phyloP scores from a whole-genome alignment of 1,140 invertebrate genomes.

The Camponotus floridanus region DNA sequence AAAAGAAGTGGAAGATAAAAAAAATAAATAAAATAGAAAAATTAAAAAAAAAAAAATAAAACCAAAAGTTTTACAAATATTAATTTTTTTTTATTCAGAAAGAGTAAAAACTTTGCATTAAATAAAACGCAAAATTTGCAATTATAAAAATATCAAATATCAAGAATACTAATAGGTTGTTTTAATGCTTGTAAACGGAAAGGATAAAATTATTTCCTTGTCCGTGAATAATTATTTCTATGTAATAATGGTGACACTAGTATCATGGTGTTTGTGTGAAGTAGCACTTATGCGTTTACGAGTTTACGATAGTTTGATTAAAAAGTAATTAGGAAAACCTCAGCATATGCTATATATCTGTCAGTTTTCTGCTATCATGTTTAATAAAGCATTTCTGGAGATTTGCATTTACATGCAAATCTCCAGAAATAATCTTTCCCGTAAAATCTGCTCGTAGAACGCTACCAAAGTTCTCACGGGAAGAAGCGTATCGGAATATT shows the following conservation, averaged over 20 bases:
- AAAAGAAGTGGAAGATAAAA: too few species aligned
- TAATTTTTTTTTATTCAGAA: too few species aligned
- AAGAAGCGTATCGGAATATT: background rate
- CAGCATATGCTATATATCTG: background rate
- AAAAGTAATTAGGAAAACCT: slow-evolving; percentile 4
- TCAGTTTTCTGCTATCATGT: background rate
- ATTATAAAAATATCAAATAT: too few species aligned
- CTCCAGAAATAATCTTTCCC: background rate
- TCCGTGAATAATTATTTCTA: background rate
- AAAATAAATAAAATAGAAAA: too few species aligned
- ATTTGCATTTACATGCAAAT: slow-evolving; percentile 3
- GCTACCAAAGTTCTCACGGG: background rate
- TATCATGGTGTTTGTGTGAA: background rate
- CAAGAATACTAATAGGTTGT: background rate
- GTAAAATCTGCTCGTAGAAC: background rate
- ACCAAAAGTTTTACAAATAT: too few species aligned
- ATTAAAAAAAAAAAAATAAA: too few species aligned
- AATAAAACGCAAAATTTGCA: too few species aligned
- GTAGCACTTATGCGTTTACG: background rate
- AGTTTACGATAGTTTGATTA: background rate
- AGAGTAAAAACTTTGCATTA: too few species aligned
- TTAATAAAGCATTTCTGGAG: slow-evolving; percentile 6
- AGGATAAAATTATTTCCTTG: background rate
- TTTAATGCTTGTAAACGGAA: background rate
- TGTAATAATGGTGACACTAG: background rate